Base-by-base conservation (phyloP, 2,888 invertebrate species). In the Aphodius granarius region DNA sequence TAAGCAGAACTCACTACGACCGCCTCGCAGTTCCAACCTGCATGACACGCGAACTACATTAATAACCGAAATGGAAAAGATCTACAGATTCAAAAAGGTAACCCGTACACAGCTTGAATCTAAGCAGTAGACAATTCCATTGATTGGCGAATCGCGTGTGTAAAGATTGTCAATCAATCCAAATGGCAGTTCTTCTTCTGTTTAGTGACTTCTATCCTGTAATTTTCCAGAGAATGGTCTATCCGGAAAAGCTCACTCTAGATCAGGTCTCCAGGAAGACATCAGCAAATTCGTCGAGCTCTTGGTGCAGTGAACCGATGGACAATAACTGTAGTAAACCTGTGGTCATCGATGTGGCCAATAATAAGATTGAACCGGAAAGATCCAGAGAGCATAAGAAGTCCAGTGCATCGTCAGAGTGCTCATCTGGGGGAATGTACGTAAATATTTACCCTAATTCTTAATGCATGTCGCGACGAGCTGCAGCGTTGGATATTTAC, bases 61-160 rank as follows among this genome's bases (percentile, higher is more conserved):
- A 83, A 84, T 85, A 83, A 83, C 82, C 83, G 84, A 84, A 85
- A 87, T 87, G 86, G 86, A 87, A 85, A 86, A 83, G 84, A 84
- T 86, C 84, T 85, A 83, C 84, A 84, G 85, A 78, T 84, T 87
- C 81, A 87, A 86, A 86, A 87, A 87, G 86, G 86, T 87, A 86
- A 84, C 66, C 63, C 63, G 62, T 66, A 71, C 62, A 71, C 66
- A 23, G 70, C 65, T 68, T 63, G 19, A 21, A 73, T n/a, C 19
- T 16, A 21, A 17, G 3, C 17, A 22, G 16, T 17, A 23, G 22
- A 21, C 22, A 43, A 43, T 43, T 74, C 23, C 15, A 71, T 15
- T 19, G 43, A 66, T 18, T 64, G 13, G 71, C 77, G 73, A 71
- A 19, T 63, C 66, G 22, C 66, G 72, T 70, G 70, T 73, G 68